These are phyloP conservation scores for Tridacna crocea DNA, from an alignment of 2,888 invertebrate genomes.

Conservation along the genomic window DNA sequence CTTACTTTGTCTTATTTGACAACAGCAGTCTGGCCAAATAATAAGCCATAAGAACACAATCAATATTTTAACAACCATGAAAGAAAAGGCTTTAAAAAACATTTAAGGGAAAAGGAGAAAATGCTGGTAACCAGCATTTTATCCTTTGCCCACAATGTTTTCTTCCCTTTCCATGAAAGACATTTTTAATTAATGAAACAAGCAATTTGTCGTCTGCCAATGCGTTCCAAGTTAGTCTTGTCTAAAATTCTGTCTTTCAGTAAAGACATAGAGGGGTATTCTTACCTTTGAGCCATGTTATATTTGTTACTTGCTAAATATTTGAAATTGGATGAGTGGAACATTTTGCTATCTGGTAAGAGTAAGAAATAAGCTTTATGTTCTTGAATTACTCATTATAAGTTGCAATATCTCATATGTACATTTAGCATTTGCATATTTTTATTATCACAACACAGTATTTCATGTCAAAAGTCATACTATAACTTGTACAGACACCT, in stretches of 20 bases:
- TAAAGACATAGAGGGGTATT: too few species aligned
- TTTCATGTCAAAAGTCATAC: neutral
- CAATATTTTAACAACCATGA: neutral
- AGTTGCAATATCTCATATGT: conserved; percentile 35
- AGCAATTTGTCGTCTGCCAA: too few species aligned
- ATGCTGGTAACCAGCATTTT: too few species aligned
- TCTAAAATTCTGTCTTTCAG: too few species aligned
- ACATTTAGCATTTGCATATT: neutral
- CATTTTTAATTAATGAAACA: too few species aligned
- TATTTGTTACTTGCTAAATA: neutral
- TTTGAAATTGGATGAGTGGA: too few species aligned
- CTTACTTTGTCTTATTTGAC: too few species aligned
- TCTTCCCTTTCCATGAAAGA: too few species aligned
- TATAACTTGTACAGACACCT: neutral
- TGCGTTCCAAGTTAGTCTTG: too few species aligned
- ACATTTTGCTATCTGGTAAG: neutral
- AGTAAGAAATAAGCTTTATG: neutral
- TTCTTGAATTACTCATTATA: neutral
- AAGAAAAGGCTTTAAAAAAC: neutral
- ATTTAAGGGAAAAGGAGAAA: neutral
- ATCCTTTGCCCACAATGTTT: too few species aligned
- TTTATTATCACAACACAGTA: conserved; percentile 24
- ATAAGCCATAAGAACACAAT: neutral
- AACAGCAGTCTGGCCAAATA: neutral
- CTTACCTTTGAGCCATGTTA: too few species aligned